Evolutionary conservation across 2,113 vertebrate genomes (phyloP).

Genomic region (Pipa parva): DNA sequence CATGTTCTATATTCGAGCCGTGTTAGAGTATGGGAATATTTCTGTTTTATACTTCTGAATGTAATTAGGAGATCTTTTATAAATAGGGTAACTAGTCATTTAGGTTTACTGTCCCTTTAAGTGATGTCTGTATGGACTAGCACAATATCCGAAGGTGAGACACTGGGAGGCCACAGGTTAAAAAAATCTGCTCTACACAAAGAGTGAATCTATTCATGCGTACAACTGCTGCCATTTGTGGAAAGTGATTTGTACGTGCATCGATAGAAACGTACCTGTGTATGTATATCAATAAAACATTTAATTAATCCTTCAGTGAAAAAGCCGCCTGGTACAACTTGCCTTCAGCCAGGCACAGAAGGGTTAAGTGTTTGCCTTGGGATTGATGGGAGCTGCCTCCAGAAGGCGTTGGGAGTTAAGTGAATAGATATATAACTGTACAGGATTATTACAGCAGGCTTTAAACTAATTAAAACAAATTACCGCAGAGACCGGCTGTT

Average conservation of each 20-base stretch:
- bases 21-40: too few species aligned
- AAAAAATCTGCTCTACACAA: neutral
- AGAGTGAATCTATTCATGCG: neutral
- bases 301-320: constrained; percentile 8
- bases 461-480: constrained; percentile 48
- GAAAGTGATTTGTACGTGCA: too few species aligned
- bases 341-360: neutral
- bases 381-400: constrained; percentile 30
- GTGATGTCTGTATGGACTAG: too few species aligned
- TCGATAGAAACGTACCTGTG: neutral
- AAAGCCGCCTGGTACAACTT: neutral
- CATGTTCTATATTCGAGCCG: too few species aligned
- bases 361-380: constrained; percentile 21
- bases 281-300: neutral
- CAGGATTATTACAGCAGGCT: constrained; percentile 47
- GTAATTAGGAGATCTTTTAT: too few species aligned
- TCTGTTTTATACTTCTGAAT: too few species aligned
- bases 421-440: constrained; percentile 44
- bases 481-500: constrained; percentile 41
- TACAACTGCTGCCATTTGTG: too few species aligned
- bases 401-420: constrained; percentile 33
- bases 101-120: too few species aligned
- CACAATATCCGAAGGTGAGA: constrained; percentile 34
- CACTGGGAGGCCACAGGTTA: constrained; percentile 43
- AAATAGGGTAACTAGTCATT: too few species aligned